These are phyloP conservation scores for Lysiphlebus fabarum DNA, from an alignment of 1,140 invertebrate species.

Conservation along the genomic window DNA sequence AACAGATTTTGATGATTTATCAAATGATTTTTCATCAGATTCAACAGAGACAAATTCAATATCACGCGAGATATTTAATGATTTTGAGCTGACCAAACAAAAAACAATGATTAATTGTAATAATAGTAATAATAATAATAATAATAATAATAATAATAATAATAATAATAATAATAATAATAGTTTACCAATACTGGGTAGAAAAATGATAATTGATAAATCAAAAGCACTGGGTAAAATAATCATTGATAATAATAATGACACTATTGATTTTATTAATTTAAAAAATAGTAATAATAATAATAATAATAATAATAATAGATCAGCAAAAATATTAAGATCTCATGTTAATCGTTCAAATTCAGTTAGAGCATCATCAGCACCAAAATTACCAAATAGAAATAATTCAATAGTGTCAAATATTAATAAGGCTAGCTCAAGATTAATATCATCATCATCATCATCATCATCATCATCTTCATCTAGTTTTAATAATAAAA, in stretches of 20 bases:
- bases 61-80: conserved; percentile 30
- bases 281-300: conserved; percentile 17
- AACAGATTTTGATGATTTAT: conserved; percentile 46
- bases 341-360: conserved; percentile 30
- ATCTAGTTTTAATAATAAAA: conserved; percentile 19
- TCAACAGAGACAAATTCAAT: conserved; percentile 45
- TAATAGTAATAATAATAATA: conserved; percentile 16
- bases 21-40: conserved; percentile 43
- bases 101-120: not conserved
- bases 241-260: conserved; percentile 9
- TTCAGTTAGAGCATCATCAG: conserved; percentile 35
- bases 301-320: conserved; percentile 31
- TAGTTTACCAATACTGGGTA: conserved; percentile 29
- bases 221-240: conserved; percentile 36
- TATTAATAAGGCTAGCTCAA: conserved; percentile 1
- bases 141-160: conserved; percentile 17
- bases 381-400: conserved; percentile 34
- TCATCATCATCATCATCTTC: no score
- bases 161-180: conserved; percentile 22
- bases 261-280: not conserved
- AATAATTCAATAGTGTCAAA: conserved; percentile 21
- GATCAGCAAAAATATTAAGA: conserved; percentile 22
- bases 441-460: conserved; percentile 3
- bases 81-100: conserved; percentile 13
- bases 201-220: conserved; percentile 44